Evolutionary conservation across 2,797 vertebrate species (phyloP).

Genomic region (Lophotriccus pileatus): DNA sequence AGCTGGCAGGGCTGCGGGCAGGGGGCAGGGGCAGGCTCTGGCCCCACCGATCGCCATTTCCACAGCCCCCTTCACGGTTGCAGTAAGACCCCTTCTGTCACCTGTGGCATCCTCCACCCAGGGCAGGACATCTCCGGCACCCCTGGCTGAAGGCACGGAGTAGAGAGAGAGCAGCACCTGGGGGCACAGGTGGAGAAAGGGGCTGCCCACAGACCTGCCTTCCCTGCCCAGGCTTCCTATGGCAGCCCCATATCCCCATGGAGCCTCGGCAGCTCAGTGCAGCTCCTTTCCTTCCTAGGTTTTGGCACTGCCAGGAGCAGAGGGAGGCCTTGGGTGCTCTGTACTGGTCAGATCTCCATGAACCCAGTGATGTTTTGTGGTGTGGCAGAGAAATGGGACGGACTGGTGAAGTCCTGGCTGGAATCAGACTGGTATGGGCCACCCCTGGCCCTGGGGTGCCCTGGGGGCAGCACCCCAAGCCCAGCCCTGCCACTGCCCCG

Average conservation of each 20-base stretch:
- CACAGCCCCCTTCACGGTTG: fast-evolving
- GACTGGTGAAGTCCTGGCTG: fast-evolving
- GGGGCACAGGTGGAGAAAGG: neutral
- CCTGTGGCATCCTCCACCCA: neutral
- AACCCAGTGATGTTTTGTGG: neutral
- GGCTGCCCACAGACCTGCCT: fast-evolving
- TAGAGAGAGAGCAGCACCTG: neutral
- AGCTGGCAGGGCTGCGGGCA: neutral
- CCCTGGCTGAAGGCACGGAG: fast-evolving
- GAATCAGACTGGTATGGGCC: fast-evolving
- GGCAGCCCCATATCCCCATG: fast-evolving
- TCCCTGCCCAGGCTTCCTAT: neutral
- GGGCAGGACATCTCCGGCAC: fast-evolving
- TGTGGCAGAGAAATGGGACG: neutral
- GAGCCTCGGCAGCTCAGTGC: neutral
- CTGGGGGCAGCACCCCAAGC: fast-evolving
- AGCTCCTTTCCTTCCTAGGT: neutral
- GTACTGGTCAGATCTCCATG: fast-evolving
- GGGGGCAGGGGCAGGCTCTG: neutral
- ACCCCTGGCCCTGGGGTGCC: no score
- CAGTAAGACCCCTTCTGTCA: neutral
- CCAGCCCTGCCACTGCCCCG: neutral
- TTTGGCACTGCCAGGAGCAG: neutral
- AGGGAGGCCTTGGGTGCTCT: fast-evolving
- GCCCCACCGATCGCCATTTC: neutral